Base-by-base conservation (phyloP, 2,113 vertebrate species). In the Telmatochromis sp. region DNA sequence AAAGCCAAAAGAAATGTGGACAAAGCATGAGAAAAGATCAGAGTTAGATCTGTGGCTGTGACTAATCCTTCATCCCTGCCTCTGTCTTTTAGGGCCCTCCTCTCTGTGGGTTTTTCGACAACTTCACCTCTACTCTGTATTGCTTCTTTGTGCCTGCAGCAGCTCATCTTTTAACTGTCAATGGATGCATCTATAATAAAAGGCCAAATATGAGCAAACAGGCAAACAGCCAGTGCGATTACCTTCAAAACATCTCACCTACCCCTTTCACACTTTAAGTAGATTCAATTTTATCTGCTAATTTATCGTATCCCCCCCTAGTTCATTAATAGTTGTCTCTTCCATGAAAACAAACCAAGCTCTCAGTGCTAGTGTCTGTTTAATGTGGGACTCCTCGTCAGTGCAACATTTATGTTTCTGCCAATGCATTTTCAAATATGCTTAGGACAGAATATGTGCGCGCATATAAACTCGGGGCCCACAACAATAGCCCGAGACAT, bases 1-100 rank as follows among this genome's bases (percentile, higher is more conserved):
- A 86, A 89, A 80, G 88, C 73, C 70, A 84, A 87, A 91, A 90
- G 91, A 75, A 87, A 91, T 51, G 65, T 90, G 91, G 91, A 93
- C 94, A 93, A 95, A 93, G 94, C 94, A 88, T 84, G 84, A 89
- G 89, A 86, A 92, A 90, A 94, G 91, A 93, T 94, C 91, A 91
- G 86, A 89, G 91, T 92, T 55, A 90, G 93, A 96, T 93, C 93
- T 94, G 87, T 87, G 85, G 92, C 94, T 93, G 94, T 95, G 94
- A 94, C 95, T 95, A 95, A 95, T 95, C 92, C 90, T 83, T 92
- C 89, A 86, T 91, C 93, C 92, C 93, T 80, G 54, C 87, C 91
- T 85, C 75, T 89, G 91, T 94, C 86, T 95, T 82, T 91, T 88
- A 82, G 47, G 82, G 86, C 33, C 81, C 65, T 87, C 82, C 85